Conservation (phyloP, 2,797 vertebrate genomes). For the Chromobotia macracanthus region DNA sequence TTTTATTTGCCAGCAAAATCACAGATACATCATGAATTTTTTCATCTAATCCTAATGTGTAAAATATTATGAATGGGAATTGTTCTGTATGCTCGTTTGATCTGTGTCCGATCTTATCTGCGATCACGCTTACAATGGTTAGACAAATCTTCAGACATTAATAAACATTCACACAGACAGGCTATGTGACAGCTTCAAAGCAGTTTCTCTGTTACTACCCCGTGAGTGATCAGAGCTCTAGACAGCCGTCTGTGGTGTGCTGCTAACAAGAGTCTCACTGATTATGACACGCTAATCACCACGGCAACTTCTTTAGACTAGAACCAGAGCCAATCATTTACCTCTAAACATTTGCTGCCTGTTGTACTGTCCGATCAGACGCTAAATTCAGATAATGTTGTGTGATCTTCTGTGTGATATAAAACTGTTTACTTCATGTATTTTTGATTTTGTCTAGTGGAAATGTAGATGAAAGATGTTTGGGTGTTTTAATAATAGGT, state of each 20-base stretch:
- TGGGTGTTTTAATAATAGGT: neutral
- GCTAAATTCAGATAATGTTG: neutral
- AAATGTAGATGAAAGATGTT: neutral
- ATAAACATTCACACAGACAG: slow-evolving; percentile 32
- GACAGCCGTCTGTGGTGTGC: slow-evolving; percentile 9
- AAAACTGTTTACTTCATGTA: neutral
- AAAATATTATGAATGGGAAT: neutral
- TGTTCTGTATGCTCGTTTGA: neutral
- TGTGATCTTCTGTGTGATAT: neutral
- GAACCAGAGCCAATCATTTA: slow-evolving; percentile 3
- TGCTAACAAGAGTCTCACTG: neutral
- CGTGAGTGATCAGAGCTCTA: slow-evolving; percentile 30
- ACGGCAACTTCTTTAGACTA: slow-evolving; percentile 13
- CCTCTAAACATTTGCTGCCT: neutral
- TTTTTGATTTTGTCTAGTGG: neutral
- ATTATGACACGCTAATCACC: slow-evolving; percentile 43
- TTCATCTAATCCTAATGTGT: neutral
- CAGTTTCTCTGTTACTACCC: neutral
- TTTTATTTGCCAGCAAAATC: too few species aligned
- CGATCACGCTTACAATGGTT: neutral
- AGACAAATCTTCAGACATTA: slow-evolving; percentile 11
- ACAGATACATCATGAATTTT: too few species aligned
- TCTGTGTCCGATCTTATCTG: neutral
- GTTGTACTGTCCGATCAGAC: slow-evolving; percentile 1
- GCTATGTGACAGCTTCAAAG: slow-evolving; percentile 7